Conservation (phyloP, 2,113 vertebrate species). For the Zapus hudsonius region DNA sequence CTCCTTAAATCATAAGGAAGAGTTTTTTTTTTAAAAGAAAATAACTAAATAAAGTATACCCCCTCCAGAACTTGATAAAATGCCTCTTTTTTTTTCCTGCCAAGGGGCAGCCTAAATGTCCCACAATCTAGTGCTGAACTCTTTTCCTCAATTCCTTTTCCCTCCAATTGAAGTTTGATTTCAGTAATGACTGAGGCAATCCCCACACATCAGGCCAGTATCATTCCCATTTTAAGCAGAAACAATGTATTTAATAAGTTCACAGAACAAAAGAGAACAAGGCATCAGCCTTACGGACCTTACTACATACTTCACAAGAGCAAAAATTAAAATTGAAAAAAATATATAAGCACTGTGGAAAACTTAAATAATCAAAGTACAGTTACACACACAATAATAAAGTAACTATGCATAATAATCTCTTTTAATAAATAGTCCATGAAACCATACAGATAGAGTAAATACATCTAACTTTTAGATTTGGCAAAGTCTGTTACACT, state of each 20-base stretch:
- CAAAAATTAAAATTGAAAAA: neutral
- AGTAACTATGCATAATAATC: neutral
- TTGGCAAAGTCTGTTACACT: neutral
- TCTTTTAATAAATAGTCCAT: neutral
- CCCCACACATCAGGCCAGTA: no score
- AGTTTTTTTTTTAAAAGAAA: neutral
- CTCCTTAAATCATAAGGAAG: neutral
- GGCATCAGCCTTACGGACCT: neutral
- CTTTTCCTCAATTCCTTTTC: neutral
- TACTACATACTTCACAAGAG: neutral
- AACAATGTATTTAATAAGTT: constrained; percentile 8
- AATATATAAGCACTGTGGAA: neutral
- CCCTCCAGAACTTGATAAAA: neutral
- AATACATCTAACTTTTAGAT: constrained; percentile 6
- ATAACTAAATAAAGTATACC: neutral
- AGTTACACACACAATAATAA: neutral
- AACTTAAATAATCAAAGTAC: constrained; percentile 24
- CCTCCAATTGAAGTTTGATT: neutral
- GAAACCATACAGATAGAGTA: neutral
- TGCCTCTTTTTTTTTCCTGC: neutral
- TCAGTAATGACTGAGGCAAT: neutral
- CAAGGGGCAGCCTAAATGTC: neutral
- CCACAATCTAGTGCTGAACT: neutral
- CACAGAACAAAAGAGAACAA: neutral
- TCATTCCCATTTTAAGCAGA: constrained; percentile 11